Conservation (phyloP, 92 coral and sea anemone genomes). For the Heliopora coerulea region DNA sequence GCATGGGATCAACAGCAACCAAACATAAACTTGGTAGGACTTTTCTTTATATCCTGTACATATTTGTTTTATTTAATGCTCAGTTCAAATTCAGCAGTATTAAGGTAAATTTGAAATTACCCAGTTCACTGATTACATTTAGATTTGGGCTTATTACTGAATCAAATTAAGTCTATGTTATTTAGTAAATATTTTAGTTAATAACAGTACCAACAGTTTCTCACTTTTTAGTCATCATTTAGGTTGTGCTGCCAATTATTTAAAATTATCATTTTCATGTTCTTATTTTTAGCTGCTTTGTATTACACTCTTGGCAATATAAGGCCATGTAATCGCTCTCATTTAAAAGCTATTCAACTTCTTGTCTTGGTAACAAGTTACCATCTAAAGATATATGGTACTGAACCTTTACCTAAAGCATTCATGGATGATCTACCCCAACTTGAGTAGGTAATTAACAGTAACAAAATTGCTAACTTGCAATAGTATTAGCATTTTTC, state of each 20-base stretch:
- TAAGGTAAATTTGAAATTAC: too few relatives aligned
- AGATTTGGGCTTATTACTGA: too few relatives aligned
- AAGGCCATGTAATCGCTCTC: conserved; percentile 46
- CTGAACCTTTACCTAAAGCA: conserved; percentile 46
- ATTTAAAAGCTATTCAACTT: conserved; percentile 51
- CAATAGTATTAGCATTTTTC: too few relatives aligned
- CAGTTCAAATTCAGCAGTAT: too few relatives aligned
- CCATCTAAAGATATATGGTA: conserved; percentile 62
- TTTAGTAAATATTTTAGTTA: too few relatives aligned
- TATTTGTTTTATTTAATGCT: too few relatives aligned
- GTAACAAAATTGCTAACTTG: too few relatives aligned
- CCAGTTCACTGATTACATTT: too few relatives aligned
- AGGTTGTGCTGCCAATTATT: too few relatives aligned
- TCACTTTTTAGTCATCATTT: too few relatives aligned
- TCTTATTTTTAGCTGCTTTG: conserved; percentile 45
- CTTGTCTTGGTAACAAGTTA: conserved; percentile 49
- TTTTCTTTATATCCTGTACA: neutral
- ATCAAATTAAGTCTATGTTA: too few relatives aligned
- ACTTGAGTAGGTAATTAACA: conserved; percentile 63
- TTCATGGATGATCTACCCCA: conserved; percentile 55
- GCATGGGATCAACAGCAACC: conserved; percentile 14
- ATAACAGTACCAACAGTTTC: too few relatives aligned
- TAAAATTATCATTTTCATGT: neutral
- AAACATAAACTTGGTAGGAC: conserved; percentile 5
- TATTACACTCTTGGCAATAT: conserved; percentile 55